Conservation (phyloP, 2,113 vertebrate genomes). For the Amphiprion percula region DNA sequence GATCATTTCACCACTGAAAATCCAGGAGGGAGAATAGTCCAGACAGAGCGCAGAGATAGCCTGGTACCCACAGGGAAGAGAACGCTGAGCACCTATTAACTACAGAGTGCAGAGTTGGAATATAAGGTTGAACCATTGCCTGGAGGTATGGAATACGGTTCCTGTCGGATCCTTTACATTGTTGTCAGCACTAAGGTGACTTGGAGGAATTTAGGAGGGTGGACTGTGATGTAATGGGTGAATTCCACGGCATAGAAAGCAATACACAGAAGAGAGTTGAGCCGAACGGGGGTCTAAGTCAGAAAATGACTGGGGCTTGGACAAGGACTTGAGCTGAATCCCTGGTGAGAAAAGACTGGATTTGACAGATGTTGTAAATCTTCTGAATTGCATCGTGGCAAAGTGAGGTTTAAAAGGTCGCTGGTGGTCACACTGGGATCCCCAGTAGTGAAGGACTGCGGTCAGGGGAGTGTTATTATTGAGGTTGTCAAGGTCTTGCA, state of each 20-base stretch:
- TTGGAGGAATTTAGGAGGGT: slow-evolving; percentile 57
- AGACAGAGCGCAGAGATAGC: slow-evolving; percentile 60
- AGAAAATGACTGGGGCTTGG: slow-evolving; percentile 51
- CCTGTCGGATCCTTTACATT: slow-evolving; percentile 63
- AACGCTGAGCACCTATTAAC: slow-evolving; percentile 75
- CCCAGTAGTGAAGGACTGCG: slow-evolving; percentile 22
- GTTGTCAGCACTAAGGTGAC: slow-evolving; percentile 62
- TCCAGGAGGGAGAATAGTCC: slow-evolving; percentile 57
- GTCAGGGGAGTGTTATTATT: slow-evolving; percentile 49
- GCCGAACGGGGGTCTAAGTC: slow-evolving; percentile 46
- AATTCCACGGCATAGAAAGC: slow-evolving; percentile 38
- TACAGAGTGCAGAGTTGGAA: slow-evolving; percentile 67
- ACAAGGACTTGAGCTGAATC: slow-evolving; percentile 64
- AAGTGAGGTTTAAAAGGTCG: slow-evolving; percentile 63
- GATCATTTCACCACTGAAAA: slow-evolving; percentile 62
- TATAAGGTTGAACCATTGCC: slow-evolving; percentile 68
- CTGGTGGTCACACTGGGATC: slow-evolving; percentile 48
- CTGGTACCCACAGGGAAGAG: slow-evolving; percentile 66
- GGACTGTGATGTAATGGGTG: slow-evolving; percentile 37
- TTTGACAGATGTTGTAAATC: slow-evolving; percentile 77
- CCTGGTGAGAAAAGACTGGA: slow-evolving; percentile 67
- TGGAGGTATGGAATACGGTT: slow-evolving; percentile 60
- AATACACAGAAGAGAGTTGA: slow-evolving; percentile 26
- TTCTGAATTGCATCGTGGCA: slow-evolving; percentile 50
- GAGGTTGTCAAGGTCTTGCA: slow-evolving; percentile 22